Percentiles rank a stretch among this genome's conserved stretches.
These are phyloP conservation scores for Halisarca cf. caerulea DNA, from an alignment of 37 sponge, comb jelly and placozoan genomes.

Conservation along the genomic window DNA sequence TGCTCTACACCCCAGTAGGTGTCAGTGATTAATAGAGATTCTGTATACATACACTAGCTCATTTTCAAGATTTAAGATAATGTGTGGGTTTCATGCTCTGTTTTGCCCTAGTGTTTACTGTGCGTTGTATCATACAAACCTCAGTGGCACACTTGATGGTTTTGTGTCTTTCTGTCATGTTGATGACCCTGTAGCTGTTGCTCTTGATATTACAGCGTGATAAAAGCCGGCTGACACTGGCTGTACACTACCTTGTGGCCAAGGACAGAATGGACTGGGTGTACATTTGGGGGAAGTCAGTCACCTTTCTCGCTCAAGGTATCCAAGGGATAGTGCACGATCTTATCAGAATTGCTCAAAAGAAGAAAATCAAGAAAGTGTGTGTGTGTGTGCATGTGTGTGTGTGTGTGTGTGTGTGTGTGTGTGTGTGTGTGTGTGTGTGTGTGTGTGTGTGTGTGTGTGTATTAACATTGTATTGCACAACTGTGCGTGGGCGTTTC, in stretches of 20 bases:
- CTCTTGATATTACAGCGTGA: neutral
- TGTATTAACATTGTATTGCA: too few species aligned
- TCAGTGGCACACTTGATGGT: too few species aligned
- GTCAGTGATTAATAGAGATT: too few species aligned
- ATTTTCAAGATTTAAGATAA: too few species aligned
- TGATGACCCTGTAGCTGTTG: neutral
- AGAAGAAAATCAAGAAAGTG: constrained; percentile 11
- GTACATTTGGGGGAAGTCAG: constrained; percentile 2
- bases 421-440: neutral
- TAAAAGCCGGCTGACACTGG: neutral
- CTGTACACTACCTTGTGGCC: constrained; percentile 14
- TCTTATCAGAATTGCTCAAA: constrained; percentile 4
- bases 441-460: too few species aligned
- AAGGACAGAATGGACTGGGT: constrained; percentile 25
- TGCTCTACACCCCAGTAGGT: too few species aligned
- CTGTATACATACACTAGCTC: too few species aligned
- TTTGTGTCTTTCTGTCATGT: neutral
- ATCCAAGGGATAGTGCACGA: neutral
- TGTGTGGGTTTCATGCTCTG: too few species aligned
- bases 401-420: neutral
- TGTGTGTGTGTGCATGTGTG: neutral
- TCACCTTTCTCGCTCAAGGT: constrained; percentile 9
- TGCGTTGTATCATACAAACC: too few species aligned
- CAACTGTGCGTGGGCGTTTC: too few species aligned
- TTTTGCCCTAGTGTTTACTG: too few species aligned